phyloP scores from a whole-genome alignment of 2,797 vertebrate species.

The Hydrolagus colliei region DNA sequence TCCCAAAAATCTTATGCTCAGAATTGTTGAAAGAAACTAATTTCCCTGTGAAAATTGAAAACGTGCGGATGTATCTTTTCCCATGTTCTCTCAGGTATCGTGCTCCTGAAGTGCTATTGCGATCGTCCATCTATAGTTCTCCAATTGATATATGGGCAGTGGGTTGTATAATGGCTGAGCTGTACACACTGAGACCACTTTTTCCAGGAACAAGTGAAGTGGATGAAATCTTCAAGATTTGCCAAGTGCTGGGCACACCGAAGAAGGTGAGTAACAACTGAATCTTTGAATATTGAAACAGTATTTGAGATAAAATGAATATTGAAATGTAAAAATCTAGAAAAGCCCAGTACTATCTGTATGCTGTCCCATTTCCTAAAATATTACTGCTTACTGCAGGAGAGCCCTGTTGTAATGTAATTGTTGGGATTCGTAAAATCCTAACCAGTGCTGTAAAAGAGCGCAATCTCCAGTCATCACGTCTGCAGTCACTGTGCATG shows the following conservation, averaged over 20 bases:
- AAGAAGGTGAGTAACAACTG: constrained; percentile 69
- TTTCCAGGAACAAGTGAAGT: constrained; percentile 95
- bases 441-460: no score
- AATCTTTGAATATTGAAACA: not conserved
- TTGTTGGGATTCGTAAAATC: no score
- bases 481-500: no score
- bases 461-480: no score
- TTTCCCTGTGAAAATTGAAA: no score
- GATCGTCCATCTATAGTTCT: constrained; percentile 84
- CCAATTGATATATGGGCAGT: constrained; percentile 96
- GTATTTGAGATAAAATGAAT: not conserved
- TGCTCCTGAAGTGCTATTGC: constrained; percentile 86
- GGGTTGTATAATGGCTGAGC: constrained; percentile 95
- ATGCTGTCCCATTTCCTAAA: no score
- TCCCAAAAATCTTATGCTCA: no score
- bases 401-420: no score
- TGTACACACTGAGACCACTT: constrained; percentile 88
- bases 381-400: no score
- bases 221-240: constrained; percentile 97
- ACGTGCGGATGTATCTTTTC: not conserved
- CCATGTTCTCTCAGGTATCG: constrained; percentile 69
- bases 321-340: no score
- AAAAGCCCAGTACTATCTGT: no score
- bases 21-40: no score
- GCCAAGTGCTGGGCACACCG: constrained; percentile 92